These are phyloP conservation scores for Carassius carassius DNA, from an alignment of 2,113 vertebrate species.

Conservation along the genomic window DNA sequence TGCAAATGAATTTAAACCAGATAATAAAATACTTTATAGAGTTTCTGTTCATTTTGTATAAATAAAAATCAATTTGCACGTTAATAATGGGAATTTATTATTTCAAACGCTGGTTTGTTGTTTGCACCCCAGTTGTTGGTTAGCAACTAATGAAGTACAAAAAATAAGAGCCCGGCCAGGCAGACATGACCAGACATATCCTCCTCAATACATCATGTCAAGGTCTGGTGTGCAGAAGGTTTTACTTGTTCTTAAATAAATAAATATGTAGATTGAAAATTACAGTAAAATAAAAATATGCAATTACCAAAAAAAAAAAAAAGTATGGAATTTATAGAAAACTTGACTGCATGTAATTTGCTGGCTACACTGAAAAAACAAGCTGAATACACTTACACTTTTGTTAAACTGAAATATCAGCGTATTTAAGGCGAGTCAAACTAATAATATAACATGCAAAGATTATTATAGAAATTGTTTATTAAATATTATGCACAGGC, in stretches of 20 bases:
- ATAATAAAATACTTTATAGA: not conserved
- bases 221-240: not conserved
- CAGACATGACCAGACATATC: conserved; percentile 55
- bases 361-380: not conserved
- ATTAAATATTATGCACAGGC: not conserved
- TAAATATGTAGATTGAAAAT: not conserved
- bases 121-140: not conserved
- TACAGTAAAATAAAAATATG: not conserved
- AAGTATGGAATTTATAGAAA: not conserved
- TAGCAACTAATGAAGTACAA: conserved; percentile 13
- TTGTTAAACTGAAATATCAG: not conserved
- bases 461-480: not conserved
- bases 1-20: not conserved
- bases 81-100: not conserved
- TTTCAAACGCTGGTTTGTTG: not conserved
- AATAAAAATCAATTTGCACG: not conserved
- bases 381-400: not conserved
- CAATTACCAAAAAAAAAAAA: not conserved
- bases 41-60: not conserved
- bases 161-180: conserved; percentile 27
- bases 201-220: conserved; percentile 30
- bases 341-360: not conserved
- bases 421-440: not conserved
- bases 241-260: not conserved
- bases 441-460: not conserved